These are phyloP conservation scores for Netelia melanura DNA, from an alignment of 2,888 invertebrate genomes.

Conservation along the genomic window DNA sequence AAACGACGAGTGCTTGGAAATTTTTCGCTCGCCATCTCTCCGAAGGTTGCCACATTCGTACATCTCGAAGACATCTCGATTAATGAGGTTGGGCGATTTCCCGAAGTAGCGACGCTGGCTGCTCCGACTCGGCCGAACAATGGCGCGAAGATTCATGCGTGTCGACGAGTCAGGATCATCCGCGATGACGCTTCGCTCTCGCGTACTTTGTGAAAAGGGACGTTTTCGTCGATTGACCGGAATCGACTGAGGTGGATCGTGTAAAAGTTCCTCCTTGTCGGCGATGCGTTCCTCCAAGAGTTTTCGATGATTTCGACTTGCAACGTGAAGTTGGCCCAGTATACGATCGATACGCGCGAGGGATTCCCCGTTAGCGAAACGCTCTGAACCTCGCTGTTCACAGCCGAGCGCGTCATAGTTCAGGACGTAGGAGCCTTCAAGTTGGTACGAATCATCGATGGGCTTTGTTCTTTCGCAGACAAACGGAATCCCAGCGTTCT, in stretches of 20 bases:
- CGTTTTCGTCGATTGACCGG: neutral
- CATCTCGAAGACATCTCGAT: conserved; percentile 38
- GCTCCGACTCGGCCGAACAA: neutral
- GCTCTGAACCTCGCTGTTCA: neutral
- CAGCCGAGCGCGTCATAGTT: neutral
- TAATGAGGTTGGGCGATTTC: neutral
- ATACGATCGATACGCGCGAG: conserved; percentile 78
- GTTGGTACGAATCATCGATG: neutral
- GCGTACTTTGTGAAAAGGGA: neutral
- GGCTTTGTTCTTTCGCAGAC: neutral
- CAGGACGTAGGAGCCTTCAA: neutral
- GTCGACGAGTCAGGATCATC: conserved; percentile 14
- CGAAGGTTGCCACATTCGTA: neutral
- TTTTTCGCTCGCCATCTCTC: neutral
- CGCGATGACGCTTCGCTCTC: neutral
- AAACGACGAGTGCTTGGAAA: conserved; percentile 1
- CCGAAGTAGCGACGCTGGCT: neutral
- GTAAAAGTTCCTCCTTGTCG: conserved; percentile 52
- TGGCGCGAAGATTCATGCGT: neutral
- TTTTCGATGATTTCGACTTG: conserved; percentile 79
- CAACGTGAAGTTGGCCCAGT: conserved; percentile 77
- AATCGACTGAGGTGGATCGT: neutral
- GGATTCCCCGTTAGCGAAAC: conserved; percentile 74
- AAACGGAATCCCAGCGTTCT: neutral
- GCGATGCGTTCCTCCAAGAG: conserved; percentile 77